These are phyloP conservation scores for Idaea biselata DNA, from an alignment of 2,888 invertebrate genomes.

Conservation along the genomic window DNA sequence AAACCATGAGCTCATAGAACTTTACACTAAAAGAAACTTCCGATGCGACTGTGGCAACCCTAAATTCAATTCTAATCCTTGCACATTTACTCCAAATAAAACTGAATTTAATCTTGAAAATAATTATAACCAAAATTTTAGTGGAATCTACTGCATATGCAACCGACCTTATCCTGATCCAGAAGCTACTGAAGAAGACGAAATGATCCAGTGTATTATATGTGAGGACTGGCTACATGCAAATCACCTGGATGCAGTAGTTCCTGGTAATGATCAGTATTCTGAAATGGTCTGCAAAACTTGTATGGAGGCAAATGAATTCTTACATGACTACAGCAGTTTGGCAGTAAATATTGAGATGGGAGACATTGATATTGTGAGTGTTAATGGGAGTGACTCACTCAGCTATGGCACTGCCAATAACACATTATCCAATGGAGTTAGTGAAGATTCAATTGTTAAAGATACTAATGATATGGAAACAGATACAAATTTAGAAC, in stretches of 20 bases:
- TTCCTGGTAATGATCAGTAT: conserved; percentile 82
- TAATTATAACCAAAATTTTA: conserved; percentile 95
- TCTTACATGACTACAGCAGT: conserved; percentile 86
- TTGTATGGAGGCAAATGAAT: conserved; percentile 88
- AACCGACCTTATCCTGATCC: conserved; percentile 96
- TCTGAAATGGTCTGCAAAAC: conserved; percentile 91
- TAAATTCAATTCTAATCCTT: conserved; percentile 85
- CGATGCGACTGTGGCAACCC: conserved; percentile 97
- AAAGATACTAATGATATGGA: neutral
- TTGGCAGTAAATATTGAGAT: conserved; percentile 59
- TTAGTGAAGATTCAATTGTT: neutral
- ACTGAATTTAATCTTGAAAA: conserved; percentile 85
- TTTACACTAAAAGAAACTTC: conserved; percentile 98
- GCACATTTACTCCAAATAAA: conserved; percentile 85
- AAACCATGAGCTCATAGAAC: conserved; percentile 95
- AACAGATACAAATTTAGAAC: neutral
- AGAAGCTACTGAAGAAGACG: conserved; percentile 89
- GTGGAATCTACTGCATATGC: conserved; percentile 95
- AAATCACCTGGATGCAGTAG: conserved; percentile 83
- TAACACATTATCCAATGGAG: neutral
- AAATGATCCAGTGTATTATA: conserved; percentile 97
- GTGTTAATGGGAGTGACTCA: conserved; percentile 31
- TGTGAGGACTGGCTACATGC: conserved; percentile 99
- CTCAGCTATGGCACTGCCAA: conserved; percentile 29
- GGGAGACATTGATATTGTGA: conserved; percentile 44